Conservation (phyloP, 2,888 invertebrate genomes). For the Diloba caeruleocephala region DNA sequence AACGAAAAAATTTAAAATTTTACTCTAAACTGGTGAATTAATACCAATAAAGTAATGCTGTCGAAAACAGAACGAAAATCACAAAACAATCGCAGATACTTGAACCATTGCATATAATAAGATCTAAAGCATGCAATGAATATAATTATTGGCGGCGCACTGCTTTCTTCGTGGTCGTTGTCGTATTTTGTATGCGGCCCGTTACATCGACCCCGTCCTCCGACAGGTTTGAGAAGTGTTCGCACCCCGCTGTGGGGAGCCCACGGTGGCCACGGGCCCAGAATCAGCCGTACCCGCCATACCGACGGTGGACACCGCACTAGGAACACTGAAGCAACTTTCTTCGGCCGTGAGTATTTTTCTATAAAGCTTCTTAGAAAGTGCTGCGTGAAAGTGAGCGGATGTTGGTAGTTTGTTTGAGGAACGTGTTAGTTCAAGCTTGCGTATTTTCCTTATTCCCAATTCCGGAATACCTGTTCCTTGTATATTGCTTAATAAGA, state of each 20-base stretch:
- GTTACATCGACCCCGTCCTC: slow-evolving; percentile 78
- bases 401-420: slow-evolving; percentile 9
- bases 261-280: slow-evolving; percentile 26
- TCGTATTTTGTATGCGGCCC: slow-evolving; percentile 77
- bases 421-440: slow-evolving; percentile 12
- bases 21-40: too few relatives aligned
- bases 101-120: slow-evolving; percentile 8
- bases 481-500: neutral
- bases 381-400: slow-evolving; percentile 61
- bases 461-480: slow-evolving; percentile 1
- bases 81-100: slow-evolving; percentile 2
- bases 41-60: too few relatives aligned
- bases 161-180: slow-evolving; percentile 67
- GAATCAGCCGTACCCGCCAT: slow-evolving; percentile 57
- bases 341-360: slow-evolving; percentile 72
- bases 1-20: too few relatives aligned
- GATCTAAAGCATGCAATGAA: slow-evolving; percentile 40
- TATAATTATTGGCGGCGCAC: slow-evolving; percentile 29
- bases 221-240: slow-evolving; percentile 73
- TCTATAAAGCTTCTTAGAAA: slow-evolving; percentile 67
- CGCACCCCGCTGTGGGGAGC: slow-evolving; percentile 60
- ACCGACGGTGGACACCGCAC: slow-evolving; percentile 64
- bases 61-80: too few relatives aligned
- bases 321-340: slow-evolving; percentile 70
- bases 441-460: slow-evolving; percentile 9